phyloP scores from a whole-genome alignment of 30 jellyfish, hydroid and myxozoan species.

The Turritopsis rubra region DNA sequence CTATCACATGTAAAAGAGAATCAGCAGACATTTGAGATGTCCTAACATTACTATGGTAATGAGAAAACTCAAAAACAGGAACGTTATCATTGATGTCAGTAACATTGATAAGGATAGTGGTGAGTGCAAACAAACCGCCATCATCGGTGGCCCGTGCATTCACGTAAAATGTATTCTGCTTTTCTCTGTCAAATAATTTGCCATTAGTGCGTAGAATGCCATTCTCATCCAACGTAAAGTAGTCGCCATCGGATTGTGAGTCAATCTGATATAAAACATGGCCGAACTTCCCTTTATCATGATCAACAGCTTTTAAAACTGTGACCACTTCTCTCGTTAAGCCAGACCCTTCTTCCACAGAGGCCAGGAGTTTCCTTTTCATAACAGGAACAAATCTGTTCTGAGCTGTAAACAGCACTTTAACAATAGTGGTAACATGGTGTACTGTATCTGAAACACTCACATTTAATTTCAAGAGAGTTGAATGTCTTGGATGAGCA shows the following conservation, averaged over 20 bases:
- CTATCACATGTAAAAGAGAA: conserved; percentile 56
- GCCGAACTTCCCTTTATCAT: conserved; percentile 29
- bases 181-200: conserved; percentile 73
- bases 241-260: conserved; percentile 6
- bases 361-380: background rate
- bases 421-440: conserved; percentile 4
- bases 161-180: conserved; percentile 22
- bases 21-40: conserved; percentile 51
- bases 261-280: conserved; percentile 30
- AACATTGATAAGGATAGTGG: conserved; percentile 45
- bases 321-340: conserved; percentile 8
- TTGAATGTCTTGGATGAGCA: conserved; percentile 38
- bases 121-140: conserved; percentile 70
- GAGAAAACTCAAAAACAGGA: conserved; percentile 82
- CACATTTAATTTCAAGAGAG: conserved; percentile 37
- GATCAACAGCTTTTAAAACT: conserved; percentile 11
- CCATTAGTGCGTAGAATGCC: conserved; percentile 26
- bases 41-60: conserved; percentile 58
- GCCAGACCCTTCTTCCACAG: conserved; percentile 13
- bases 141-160: conserved; percentile 84
- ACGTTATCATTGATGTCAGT: conserved; percentile 80
- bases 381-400: conserved; percentile 20
- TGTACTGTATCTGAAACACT: conserved; percentile 61
- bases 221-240: conserved; percentile 20
- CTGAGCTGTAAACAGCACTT: background rate